Evolutionary conservation across 2,797 vertebrate species (phyloP).

Genomic region (Sphaeramia orbicularis): DNA sequence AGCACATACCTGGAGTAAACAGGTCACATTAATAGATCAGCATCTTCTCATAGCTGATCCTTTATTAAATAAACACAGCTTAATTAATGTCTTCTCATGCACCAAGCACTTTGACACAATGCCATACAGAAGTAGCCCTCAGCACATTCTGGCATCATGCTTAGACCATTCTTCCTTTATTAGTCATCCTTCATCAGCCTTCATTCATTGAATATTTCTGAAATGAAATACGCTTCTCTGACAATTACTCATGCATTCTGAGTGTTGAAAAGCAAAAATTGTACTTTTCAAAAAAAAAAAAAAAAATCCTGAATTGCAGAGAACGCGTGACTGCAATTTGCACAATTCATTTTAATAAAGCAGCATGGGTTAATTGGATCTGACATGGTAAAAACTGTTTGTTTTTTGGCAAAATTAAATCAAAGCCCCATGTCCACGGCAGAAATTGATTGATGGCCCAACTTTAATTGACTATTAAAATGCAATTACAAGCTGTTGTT

Average conservation of each 20-base stretch:
- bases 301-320: constrained; percentile 1
- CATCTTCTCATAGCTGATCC: constrained; percentile 5
- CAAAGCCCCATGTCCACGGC: constrained; percentile 77
- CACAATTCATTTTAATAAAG: constrained; percentile 68
- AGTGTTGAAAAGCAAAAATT: constrained; percentile 2
- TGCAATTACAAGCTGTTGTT: constrained; percentile 86
- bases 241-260: constrained; percentile 29
- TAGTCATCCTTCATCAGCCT: constrained; percentile 48
- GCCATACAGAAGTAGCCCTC: constrained; percentile 41
- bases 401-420: constrained; percentile 78
- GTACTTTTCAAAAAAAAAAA: background rate
- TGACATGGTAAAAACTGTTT: constrained; percentile 79
- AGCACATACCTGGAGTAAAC: background rate
- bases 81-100: constrained; percentile 35
- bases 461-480: constrained; percentile 89
- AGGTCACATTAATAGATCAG: constrained; percentile 16
- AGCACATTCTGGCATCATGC: constrained; percentile 42
- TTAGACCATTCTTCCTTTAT: constrained; percentile 34
- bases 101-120: constrained; percentile 29
- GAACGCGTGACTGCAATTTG: constrained; percentile 21
- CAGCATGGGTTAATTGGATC: constrained; percentile 78
- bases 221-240: constrained; percentile 34
- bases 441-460: constrained; percentile 84
- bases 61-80: constrained; percentile 21
- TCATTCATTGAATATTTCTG: constrained; percentile 26